Evolutionary conservation across 2,888 invertebrate genomes (phyloP).

Genomic region (Vesta saturnalis): DNA sequence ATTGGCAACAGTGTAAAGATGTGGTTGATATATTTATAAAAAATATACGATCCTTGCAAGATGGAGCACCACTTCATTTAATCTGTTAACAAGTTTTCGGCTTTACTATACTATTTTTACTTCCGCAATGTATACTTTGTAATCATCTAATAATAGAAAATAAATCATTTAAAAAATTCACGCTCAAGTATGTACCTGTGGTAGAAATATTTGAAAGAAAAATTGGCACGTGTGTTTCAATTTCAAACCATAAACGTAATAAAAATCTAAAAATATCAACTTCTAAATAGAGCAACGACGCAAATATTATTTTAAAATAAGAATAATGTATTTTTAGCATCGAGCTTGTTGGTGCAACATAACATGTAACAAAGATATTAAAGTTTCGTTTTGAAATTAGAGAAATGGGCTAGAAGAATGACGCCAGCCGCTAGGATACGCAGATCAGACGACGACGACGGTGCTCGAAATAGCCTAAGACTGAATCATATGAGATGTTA

Average conservation of each 20-base stretch:
- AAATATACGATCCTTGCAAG: no score
- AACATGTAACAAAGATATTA: slow-evolving; percentile 34
- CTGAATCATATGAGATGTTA: slow-evolving; percentile 55
- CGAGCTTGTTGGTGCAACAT: slow-evolving; percentile 15
- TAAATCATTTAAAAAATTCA: no score
- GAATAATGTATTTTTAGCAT: slow-evolving; percentile 28
- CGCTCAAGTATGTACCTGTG: no score
- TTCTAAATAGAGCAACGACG: slow-evolving; percentile 11
- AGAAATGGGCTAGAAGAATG: slow-evolving; percentile 48
- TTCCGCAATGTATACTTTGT: no score
- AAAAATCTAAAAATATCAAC: slow-evolving; percentile 6
- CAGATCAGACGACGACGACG: slow-evolving; percentile 44
- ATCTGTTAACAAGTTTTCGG: no score
- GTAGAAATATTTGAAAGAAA: background rate
- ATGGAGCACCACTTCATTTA: no score
- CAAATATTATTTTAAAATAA: slow-evolving; percentile 19
- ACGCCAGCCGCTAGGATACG: slow-evolving; percentile 48
- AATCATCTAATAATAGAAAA: no score
- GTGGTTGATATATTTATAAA: no score
- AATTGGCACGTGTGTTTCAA: background rate
- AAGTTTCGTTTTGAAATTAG: slow-evolving; percentile 47
- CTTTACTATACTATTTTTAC: no score
- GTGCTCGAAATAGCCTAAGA: slow-evolving; percentile 53
- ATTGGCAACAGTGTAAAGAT: no score
- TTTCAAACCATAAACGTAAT: background rate